phyloP scores from a whole-genome alignment of 1,140 invertebrate genomes.

The Aphaenogaster rudis region DNA sequence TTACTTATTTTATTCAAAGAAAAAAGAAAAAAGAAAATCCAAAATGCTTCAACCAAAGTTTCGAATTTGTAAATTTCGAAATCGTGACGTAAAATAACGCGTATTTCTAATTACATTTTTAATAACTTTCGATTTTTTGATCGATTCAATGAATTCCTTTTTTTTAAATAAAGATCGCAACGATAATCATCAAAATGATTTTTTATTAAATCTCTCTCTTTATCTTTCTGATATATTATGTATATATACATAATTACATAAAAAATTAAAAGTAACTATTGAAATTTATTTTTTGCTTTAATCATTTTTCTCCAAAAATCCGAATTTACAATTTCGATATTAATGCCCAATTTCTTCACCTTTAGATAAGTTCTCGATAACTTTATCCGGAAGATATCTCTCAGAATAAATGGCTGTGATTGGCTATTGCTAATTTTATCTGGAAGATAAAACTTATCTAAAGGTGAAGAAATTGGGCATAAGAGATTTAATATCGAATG shows the following conservation, averaged over 20 bases:
- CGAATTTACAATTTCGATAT: not conserved
- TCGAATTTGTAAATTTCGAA: not conserved
- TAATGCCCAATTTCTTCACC: too few species aligned
- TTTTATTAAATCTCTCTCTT: not conserved
- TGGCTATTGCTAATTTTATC: too few species aligned
- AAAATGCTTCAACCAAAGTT: not conserved
- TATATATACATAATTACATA: not conserved
- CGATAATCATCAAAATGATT: not conserved
- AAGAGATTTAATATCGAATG: not conserved
- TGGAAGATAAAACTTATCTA: too few species aligned
- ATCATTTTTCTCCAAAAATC: not conserved
- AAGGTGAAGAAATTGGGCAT: too few species aligned
- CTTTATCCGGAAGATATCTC: too few species aligned
- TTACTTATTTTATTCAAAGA: not conserved
- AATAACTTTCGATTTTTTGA: not conserved
- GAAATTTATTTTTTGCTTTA: not conserved
- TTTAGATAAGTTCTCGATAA: too few species aligned
- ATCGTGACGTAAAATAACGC: not conserved
- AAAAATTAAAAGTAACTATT: not conserved
- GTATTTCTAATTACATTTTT: not conserved
- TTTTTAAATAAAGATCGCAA: not conserved
- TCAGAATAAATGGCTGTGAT: too few species aligned
- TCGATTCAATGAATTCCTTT: not conserved
- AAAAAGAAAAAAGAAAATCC: not conserved
- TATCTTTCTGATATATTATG: not conserved